Evolutionary conservation across 37 sponge, comb jelly and placozoan species (phyloP), one percentile per base, ranked within the genome.

Genomic region (Mnemiopsis leidyi): DNA sequence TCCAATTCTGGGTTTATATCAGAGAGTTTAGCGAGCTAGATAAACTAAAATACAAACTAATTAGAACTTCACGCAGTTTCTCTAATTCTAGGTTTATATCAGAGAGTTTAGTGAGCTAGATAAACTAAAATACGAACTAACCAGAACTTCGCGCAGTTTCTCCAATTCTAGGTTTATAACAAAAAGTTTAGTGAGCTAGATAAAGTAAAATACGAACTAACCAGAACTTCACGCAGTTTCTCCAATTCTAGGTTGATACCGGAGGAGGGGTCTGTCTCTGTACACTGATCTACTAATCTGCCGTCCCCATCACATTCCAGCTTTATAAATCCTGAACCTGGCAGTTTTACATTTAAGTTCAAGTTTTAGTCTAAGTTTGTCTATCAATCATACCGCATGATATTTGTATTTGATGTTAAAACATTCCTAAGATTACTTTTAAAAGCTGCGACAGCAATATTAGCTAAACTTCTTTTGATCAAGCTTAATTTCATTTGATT

Each of bases 221-320:
- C 82, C 82, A 36, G 3, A 21, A 79, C 82, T 35, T 79, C 82
- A 13, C 82, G 26, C 23, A 79, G 82, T 33, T 79, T 79, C 37
- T 35, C 82, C 35, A 79, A 36, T 23, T 79, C 82, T 7, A 79
- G 21, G 36, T 33, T 79, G 82, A 79, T 79, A 5, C 82, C 82
- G 9, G 35, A 35, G 1, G 37, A 36, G 23, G 82, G 82, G 3
- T 79, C 82, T 29, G 82, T 79, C 82, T 79, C 82, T 5, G 82
- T 79, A 9, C 30, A 23, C 37, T 79, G 82, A 36, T 79, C 37
- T 33, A 79, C 82, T 2, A 36, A 36, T 33, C 82, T 30, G 5
- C 82, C 37, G 9, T 79, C 82, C 2, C 73, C 73, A 2, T 79
- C 82, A 35, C 82, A 79, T 23, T 79, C 82, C 36, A 79, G 36